Evolutionary conservation across 2,113 vertebrate species (phyloP), one percentile per base, ranked within the genome.

Genomic region (Climacteris rufus): DNA sequence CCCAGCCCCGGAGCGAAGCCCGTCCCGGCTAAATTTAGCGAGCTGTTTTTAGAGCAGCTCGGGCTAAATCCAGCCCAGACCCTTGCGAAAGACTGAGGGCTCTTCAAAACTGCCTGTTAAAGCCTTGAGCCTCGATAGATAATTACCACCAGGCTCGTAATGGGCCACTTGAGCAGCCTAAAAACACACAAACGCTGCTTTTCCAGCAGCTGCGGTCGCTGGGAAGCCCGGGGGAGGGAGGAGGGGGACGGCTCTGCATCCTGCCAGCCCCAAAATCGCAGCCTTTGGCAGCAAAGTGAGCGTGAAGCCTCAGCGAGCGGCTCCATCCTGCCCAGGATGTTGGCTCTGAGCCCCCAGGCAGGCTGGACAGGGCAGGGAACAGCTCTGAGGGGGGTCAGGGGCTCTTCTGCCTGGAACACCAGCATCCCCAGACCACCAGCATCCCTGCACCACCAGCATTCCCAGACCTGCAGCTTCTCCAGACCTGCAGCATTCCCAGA

Each of bases 11-110:
- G 21, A 93, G 81, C 15, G 0, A 13, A 78, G 40, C 74, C 42
- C 5, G 9, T 84, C 88, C 75, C 6, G n/a, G 78, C 75, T 94
- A 94, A 96, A 59, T 97, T 97, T 97, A 91, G 85, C 13, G 7
- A 86, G 65, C 65, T 63, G 60, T 95, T 95, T 97, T 94, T 96
- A 96, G 93, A 89, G 45, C 86, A 49, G 70, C 15, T 1, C 4
- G 15, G 53, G 79, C 94, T 95, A 94, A 97, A 94, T 96, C 72
- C 88, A 37, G 92, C 81, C 81, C 40, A 1, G 65, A 44, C 6
- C 42, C 64, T 93, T 86, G 88, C 7, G 19, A 78, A 70, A 88
- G 59, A 88, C 75, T 6, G 9, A 89, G 57, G 27, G 31, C 93
- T 90, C 69, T 83, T 88, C 83, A 66, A 28, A 85, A 8, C 42